These are phyloP conservation scores for Anas platyrhynchos DNA, from an alignment of 2,113 vertebrate genomes.

Conservation along the genomic window DNA sequence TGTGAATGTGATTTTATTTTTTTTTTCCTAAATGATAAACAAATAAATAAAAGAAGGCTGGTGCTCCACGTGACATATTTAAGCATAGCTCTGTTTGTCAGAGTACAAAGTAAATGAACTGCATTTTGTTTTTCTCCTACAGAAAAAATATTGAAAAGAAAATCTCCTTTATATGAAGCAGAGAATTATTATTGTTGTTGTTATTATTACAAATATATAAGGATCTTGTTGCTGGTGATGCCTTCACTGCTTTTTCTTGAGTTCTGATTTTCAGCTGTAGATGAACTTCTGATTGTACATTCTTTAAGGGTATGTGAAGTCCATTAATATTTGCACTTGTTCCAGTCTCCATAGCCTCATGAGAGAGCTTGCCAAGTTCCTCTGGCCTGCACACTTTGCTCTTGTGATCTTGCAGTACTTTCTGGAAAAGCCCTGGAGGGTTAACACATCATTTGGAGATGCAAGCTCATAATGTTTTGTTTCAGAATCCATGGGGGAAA, in stretches of 20 bases:
- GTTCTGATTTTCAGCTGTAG: neutral
- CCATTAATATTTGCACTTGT: neutral
- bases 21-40: neutral
- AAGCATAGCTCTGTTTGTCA: neutral
- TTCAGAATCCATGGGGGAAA: neutral
- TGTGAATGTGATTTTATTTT: neutral
- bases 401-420: neutral
- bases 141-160: neutral
- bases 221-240: neutral
- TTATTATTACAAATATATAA: neutral
- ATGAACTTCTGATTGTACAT: neutral
- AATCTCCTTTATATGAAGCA: neutral
- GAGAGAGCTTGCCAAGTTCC: neutral
- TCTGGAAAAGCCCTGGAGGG: neutral
- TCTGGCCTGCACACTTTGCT: neutral
- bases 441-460: constrained; percentile 18
- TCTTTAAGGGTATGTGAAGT: neutral
- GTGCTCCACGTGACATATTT: neutral
- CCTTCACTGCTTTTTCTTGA: neutral
- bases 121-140: neutral
- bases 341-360: neutral
- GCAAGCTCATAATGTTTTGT: constrained; percentile 4
- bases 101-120: neutral
- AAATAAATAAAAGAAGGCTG: neutral
- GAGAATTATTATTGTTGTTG: too few species aligned